Evolutionary conservation across 2,797 vertebrate species (phyloP).

Genomic region (Heterohyrax brucei): DNA sequence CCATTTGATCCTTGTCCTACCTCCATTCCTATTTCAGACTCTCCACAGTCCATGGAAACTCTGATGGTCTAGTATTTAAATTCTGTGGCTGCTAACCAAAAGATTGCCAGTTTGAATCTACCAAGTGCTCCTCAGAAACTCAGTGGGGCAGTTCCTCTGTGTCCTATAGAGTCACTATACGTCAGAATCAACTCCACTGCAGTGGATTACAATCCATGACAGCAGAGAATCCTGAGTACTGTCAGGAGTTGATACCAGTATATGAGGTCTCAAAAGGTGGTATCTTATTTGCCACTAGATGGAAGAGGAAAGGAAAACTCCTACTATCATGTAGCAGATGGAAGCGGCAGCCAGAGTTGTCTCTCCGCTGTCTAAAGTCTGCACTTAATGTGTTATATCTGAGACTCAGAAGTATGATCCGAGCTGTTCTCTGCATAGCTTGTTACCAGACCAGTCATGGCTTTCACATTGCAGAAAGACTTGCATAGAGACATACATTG

Average conservation of each 20-base stretch:
- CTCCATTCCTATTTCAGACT: constrained; percentile 22
- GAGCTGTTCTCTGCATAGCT: constrained; percentile 5
- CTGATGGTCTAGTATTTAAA: too few species aligned
- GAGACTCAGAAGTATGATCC: not conserved
- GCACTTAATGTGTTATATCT: not conserved
- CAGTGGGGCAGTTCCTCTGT: too few species aligned
- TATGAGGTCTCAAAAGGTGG: not conserved
- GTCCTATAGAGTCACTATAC: too few species aligned
- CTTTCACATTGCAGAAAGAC: constrained; percentile 16
- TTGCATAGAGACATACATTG: too few species aligned
- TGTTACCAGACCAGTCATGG: not conserved
- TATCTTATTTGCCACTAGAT: not conserved
- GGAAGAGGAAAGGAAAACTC: not conserved
- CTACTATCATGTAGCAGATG: constrained; percentile 11
- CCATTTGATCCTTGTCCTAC: constrained; percentile 13
- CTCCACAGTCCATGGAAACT: not conserved
- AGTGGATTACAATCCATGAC: too few species aligned
- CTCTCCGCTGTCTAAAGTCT: not conserved
- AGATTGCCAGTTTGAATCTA: too few species aligned
- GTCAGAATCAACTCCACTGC: too few species aligned
- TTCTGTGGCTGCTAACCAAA: too few species aligned
- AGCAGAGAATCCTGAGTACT: constrained; percentile 47
- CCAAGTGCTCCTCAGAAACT: too few species aligned
- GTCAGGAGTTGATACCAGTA: not conserved
- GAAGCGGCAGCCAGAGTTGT: not conserved